Evolutionary conservation across 2,113 vertebrate genomes (phyloP).

Genomic region (Telmatochromis sp.): DNA sequence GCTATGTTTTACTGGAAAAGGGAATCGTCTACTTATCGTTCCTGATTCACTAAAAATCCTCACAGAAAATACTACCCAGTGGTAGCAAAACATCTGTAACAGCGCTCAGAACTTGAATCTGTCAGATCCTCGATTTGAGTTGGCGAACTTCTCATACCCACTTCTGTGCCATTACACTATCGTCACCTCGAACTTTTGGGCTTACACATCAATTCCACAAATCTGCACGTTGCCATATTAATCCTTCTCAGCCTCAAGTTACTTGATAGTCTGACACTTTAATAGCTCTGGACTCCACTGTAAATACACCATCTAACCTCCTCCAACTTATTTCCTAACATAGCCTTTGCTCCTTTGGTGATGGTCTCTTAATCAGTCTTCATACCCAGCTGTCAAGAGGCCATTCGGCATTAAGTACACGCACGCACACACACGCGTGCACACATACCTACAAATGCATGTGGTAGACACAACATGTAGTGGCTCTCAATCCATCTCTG

Average conservation of each 20-base stretch:
- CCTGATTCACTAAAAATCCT: background rate
- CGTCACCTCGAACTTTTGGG: slow-evolving; percentile 27
- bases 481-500: background rate
- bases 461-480: background rate
- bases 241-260: slow-evolving; percentile 28
- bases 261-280: slow-evolving; percentile 46
- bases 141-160: slow-evolving; percentile 7
- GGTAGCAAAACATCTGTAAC: slow-evolving; percentile 7
- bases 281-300: slow-evolving; percentile 29
- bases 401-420: background rate
- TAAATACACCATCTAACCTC: slow-evolving; percentile 25
- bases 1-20: background rate
- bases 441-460: background rate
- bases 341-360: slow-evolving; percentile 4
- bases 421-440: accelerated
- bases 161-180: slow-evolving; percentile 26
- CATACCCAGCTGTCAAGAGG: slow-evolving; percentile 17
- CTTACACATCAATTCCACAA: slow-evolving; percentile 18
- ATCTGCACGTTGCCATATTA: slow-evolving; percentile 34
- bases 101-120: background rate
- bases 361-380: background rate
- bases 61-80: background rate
- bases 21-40: background rate
- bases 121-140: slow-evolving; percentile 5
- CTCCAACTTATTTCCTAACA: slow-evolving; percentile 21